phyloP scores from a whole-genome alignment of 2,113 vertebrate species.

The Ochotona curzoniae region DNA sequence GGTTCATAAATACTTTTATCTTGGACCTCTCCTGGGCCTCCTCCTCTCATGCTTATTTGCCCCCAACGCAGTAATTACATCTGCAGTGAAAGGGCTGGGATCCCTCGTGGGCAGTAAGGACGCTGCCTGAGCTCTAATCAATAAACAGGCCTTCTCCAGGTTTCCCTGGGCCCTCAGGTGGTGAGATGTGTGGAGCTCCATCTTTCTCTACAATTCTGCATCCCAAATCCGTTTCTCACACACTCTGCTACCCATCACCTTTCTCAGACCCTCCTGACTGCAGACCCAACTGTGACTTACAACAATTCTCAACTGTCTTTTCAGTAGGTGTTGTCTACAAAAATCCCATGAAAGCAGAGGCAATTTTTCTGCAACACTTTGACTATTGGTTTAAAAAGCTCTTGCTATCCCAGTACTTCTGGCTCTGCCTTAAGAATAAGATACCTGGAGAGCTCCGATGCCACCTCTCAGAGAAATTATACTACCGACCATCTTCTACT shows the following conservation, averaged over 20 bases:
- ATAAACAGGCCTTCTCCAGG: not conserved
- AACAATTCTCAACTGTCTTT: not conserved
- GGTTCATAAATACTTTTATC: not conserved
- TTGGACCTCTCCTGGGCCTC: not conserved
- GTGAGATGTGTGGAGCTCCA: not conserved
- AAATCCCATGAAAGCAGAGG: not conserved
- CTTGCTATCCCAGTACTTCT: not conserved
- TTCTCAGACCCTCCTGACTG: not conserved
- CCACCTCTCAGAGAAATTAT: not conserved
- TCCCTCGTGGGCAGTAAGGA: conserved; percentile 34
- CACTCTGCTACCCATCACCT: not conserved
- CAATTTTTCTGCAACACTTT: not conserved
- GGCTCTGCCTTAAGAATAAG: not conserved
- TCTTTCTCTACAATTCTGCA: too few relatives aligned
- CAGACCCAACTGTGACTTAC: not conserved
- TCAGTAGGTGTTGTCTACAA: not conserved
- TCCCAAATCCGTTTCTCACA: not conserved
- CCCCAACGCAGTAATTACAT: conserved; percentile 59
- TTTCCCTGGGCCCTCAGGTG: not conserved
- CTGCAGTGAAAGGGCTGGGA: conserved; percentile 34
- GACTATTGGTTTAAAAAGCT: not conserved
- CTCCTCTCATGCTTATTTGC: not conserved
- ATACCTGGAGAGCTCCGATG: not conserved
- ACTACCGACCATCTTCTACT: too few relatives aligned
- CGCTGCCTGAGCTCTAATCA: not conserved